Base-by-base conservation (phyloP, 2,113 vertebrate species). In the Perccottus glenii region DNA sequence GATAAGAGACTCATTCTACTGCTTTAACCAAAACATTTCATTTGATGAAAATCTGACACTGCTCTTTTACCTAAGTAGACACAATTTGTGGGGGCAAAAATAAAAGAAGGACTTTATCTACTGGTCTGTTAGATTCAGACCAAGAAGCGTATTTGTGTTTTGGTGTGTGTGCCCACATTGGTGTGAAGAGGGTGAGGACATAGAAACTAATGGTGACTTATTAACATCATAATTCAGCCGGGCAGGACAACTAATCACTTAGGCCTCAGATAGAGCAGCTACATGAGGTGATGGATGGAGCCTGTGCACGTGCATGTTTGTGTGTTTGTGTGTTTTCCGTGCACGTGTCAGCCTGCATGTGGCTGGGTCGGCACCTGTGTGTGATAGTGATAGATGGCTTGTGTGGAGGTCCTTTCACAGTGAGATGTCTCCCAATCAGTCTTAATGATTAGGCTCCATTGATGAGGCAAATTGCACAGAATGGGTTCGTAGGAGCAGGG, bases 221-320 rank as follows among this genome's bases (percentile, higher is more conserved):
- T 90, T 89, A 88, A 88, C 86, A 77, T 88, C 89, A 91, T 91
- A 87, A 91, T 89, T 89, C 88, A 88, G 84, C 82, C 47, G 11
- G 84, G 84, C 88, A 85, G 86, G 82, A 88, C 88, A 91, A 89
- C 89, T 88, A 89, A 91, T 89, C 89, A 89, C 84, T 73, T 65
- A 85, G 79, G 79, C 85, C 80, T 91, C 76, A 77, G 85, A 90
- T 83, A 85, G 88, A 88, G 78, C 85, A 82, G 88, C 84, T 73
- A 77, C 62, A 36, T 61, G 79, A 66, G 70, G 58, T 88, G 86
- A 90, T 86, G 82, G 87, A 88, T 90, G 82, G 81, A 61, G 74
- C 52, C 27, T 60, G 57, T 60, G 74, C 78, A 75, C 80, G 14
- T 67, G 60, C 64, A 19, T 71, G 73, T 77, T 61, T 63, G 44